phyloP scores from a whole-genome alignment of 1,140 invertebrate genomes.

The Pararge aegeria region DNA sequence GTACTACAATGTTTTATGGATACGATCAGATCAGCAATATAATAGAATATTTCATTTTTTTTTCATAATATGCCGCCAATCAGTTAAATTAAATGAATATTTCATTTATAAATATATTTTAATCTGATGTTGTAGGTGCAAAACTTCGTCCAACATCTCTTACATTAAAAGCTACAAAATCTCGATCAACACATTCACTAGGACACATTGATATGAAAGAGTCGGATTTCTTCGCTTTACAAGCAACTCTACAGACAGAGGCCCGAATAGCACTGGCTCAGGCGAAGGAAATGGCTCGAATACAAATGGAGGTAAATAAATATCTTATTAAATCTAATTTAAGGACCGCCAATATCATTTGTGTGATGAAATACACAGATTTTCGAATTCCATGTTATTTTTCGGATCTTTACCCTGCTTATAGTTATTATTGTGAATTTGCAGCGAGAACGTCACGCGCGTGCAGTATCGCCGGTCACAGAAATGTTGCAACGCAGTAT shows the following conservation, averaged over 20 bases:
- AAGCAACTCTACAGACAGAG: slow-evolving; percentile 93
- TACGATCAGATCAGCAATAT: too few species aligned
- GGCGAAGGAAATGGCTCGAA: slow-evolving; percentile 94
- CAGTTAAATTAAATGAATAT: too few species aligned
- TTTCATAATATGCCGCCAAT: too few species aligned
- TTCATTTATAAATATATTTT: not conserved
- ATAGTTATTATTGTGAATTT: slow-evolving; percentile 1
- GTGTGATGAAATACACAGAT: too few species aligned
- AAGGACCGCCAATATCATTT: too few species aligned
- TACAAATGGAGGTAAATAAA: slow-evolving; percentile 91
- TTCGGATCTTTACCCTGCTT: too few species aligned
- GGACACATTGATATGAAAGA: slow-evolving; percentile 73
- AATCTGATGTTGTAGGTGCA: slow-evolving; percentile 46
- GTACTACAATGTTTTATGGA: too few species aligned
- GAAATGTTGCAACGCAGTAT: slow-evolving; percentile 90
- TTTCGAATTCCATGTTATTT: too few species aligned
- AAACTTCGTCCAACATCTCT: slow-evolving; percentile 68
- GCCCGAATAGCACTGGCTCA: slow-evolving; percentile 94
- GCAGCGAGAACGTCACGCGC: slow-evolving; percentile 86
- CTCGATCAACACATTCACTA: slow-evolving; percentile 63
- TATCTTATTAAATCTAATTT: not conserved
- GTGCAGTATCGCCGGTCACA: slow-evolving; percentile 91
- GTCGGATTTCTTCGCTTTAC: slow-evolving; percentile 89
- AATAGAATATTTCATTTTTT: too few species aligned
- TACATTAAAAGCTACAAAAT: slow-evolving; percentile 56